A percentile compares a stretch with the other conserved stretches of the same genome.
These are phyloP conservation scores for Dynastes grantii DNA, from an alignment of 2,888 invertebrate genomes.

Conservation along the genomic window DNA sequence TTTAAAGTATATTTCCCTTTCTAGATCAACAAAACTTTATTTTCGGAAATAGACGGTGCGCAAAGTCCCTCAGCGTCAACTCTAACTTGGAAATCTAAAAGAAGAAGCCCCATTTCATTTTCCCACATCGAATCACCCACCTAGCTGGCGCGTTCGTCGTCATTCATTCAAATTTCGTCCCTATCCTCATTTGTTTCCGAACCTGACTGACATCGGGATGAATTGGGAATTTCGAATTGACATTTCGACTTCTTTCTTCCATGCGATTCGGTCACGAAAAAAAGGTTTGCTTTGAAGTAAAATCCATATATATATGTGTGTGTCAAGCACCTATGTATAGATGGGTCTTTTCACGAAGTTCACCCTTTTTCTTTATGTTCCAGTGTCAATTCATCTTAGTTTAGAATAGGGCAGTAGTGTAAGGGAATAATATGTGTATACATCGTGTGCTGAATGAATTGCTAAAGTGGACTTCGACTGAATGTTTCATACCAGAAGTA, in stretches of 20 bases:
- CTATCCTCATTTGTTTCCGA: constrained; percentile 31
- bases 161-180: constrained; percentile 30
- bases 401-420: too few relatives aligned
- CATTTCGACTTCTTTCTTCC: constrained; percentile 24
- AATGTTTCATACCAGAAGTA: too few relatives aligned
- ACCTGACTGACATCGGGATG: constrained; percentile 24
- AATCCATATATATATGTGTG: background rate
- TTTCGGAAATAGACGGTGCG: background rate
- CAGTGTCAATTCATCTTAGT: too few relatives aligned
- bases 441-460: too few relatives aligned
- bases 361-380: too few relatives aligned
- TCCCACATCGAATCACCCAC: background rate
- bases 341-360: too few relatives aligned
- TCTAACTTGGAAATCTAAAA: background rate
- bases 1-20: background rate
- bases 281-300: constrained; percentile 25
- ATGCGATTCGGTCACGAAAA: background rate
- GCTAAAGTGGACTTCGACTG: too few relatives aligned
- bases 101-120: constrained; percentile 27
- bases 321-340: background rate
- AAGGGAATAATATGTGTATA: too few relatives aligned
- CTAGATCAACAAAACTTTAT: background rate
- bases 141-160: background rate
- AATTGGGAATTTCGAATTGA: constrained; percentile 36
- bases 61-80: background rate